Base-by-base conservation (phyloP, 2,797 vertebrate genomes). In the Etheostoma nigrum region DNA sequence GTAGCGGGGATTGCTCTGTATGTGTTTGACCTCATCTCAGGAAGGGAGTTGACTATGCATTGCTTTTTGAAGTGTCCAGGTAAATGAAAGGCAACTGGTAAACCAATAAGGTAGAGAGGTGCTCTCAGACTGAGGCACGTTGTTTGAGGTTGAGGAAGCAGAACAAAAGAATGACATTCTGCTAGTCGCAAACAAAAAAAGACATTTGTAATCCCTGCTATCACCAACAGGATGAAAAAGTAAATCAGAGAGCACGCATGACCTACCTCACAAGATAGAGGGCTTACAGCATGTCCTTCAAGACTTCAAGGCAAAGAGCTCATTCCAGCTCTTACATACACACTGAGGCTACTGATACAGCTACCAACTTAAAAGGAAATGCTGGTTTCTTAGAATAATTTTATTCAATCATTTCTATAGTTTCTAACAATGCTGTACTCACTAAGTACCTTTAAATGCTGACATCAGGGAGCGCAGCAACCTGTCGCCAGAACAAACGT, bases 41-140 rank as follows among this genome's bases (percentile, higher is more conserved):
- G 63, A 64, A 73, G 77, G 40, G 53, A 87, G 86, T 93, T 94
- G 93, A 95, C 92, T 95, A 95, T 95, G 92, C 93, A 94, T 94
- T 85, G 88, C 89, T 88, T 91, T 93, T 94, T 94, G 93, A 95
- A 94, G 92, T 89, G 88, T 73, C 66, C 84, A 87, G 76, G 86
- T 93, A 91, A 94, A 92, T 92, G 87, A 93, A 94, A 94, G 89
- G 85, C 67, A 82, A 81, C 76, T 65, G 75, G 76, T 78, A 74
- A 92, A 92, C 91, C 89, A 93, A 92, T 86, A 91, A 85, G 72
- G 79, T 21, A 68, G 83, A 82, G 62, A 59, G 63, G 69, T 61
- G 66, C 79, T 81, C 79, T 79, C 79, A 67, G 79, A 72, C 47
- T 10, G 70, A 74, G 67, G 52, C 14, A 4, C 3, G 16, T 21